Evolutionary conservation across 2,888 invertebrate species (phyloP).

Genomic region (Coremacera marginata): DNA sequence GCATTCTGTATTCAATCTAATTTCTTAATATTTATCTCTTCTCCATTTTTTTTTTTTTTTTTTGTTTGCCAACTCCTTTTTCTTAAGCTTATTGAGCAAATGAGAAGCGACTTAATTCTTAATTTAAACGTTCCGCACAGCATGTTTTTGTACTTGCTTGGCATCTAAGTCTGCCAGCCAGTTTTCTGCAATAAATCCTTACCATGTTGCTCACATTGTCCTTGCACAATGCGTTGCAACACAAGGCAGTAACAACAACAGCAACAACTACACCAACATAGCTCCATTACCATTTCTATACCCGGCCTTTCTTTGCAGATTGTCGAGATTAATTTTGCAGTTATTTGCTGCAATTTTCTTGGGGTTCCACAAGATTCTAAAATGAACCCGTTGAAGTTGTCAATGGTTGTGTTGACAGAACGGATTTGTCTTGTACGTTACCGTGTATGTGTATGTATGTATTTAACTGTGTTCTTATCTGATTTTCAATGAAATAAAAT

Average conservation of each 20-base stretch:
- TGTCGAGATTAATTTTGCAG: slow-evolving; percentile 30
- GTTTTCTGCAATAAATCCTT: slow-evolving; percentile 53
- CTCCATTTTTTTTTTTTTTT: background rate
- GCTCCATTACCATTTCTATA: background rate
- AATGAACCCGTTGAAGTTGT: slow-evolving; percentile 8
- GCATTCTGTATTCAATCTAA: background rate
- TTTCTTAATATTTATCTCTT: background rate
- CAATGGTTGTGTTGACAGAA: slow-evolving; percentile 25
- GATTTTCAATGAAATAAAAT: background rate
- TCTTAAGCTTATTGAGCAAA: slow-evolving; percentile 22
- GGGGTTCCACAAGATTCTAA: background rate
- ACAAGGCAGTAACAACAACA: slow-evolving; percentile 30
- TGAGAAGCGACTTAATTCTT: slow-evolving; percentile 31
- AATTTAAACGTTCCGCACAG: slow-evolving; percentile 29
- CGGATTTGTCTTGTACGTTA: background rate
- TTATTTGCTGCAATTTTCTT: slow-evolving; percentile 29
- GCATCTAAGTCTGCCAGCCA: slow-evolving; percentile 51
- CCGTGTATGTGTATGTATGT: background rate
- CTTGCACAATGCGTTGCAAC: background rate
- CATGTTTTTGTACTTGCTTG: slow-evolving; percentile 15
- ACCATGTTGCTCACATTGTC: slow-evolving; percentile 46
- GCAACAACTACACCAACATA: slow-evolving; percentile 48
- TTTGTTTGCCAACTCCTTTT: background rate
- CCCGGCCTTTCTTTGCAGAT: slow-evolving; percentile 3
- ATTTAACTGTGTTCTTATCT: background rate